phyloP scores from a whole-genome alignment of 1,140 invertebrate species.

The Bombus soroeensis region DNA sequence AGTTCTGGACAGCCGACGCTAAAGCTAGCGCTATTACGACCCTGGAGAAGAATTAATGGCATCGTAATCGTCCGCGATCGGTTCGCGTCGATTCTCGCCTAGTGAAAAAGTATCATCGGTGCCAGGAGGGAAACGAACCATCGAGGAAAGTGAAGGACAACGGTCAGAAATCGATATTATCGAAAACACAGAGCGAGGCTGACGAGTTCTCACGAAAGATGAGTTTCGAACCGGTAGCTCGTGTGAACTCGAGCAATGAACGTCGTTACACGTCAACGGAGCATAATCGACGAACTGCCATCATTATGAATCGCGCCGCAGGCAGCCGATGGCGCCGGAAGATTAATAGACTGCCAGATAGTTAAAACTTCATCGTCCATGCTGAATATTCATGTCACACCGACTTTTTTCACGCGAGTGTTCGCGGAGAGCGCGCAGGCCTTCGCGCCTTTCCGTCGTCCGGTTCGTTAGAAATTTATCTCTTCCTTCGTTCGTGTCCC shows the following conservation, averaged over 20 bases:
- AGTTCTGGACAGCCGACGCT: too few relatives aligned
- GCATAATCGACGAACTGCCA: conserved; percentile 46
- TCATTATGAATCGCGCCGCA: conserved; percentile 41
- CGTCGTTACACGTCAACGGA: conserved; percentile 14
- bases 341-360: conserved; percentile 51
- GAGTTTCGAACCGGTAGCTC: background rate
- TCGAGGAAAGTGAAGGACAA: background rate
- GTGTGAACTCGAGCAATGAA: conserved; percentile 6
- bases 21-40: too few relatives aligned
- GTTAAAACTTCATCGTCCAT: conserved; percentile 38
- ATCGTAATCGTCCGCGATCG: too few relatives aligned
- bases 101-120: too few relatives aligned
- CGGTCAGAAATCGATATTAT: background rate
- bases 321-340: conserved; percentile 20
- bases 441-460: too few relatives aligned
- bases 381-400: conserved; percentile 38
- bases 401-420: background rate
- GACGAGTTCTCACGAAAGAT: background rate
- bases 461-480: background rate
- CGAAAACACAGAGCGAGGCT: background rate
- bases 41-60: too few relatives aligned
- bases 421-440: background rate
- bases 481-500: background rate
- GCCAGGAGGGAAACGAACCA: too few relatives aligned
- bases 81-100: too few relatives aligned